A percentile compares a stretch with the other conserved stretches of the same genome.
These are phyloP conservation scores for Empidonax traillii DNA, from an alignment of 2,113 vertebrate genomes.

Conservation along the genomic window DNA sequence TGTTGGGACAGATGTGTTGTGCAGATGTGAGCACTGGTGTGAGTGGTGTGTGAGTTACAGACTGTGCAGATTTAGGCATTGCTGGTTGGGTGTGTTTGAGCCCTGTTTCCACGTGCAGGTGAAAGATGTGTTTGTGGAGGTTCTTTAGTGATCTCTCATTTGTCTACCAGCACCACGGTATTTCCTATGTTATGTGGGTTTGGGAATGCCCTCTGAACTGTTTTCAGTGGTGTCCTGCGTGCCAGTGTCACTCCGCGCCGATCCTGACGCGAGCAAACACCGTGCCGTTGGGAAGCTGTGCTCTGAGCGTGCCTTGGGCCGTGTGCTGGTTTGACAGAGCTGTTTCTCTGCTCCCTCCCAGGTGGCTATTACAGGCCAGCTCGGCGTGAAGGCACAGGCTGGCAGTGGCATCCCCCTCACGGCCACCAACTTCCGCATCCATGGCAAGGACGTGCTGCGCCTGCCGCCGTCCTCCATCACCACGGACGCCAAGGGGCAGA, in stretches of 20 bases:
- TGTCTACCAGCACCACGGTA: not conserved
- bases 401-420: constrained; percentile 86
- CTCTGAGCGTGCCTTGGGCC: not conserved
- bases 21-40: not conserved
- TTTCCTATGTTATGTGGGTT: not conserved
- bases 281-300: not conserved
- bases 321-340: not conserved
- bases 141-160: not conserved
- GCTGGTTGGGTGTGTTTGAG: not conserved
- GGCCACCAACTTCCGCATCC: constrained; percentile 92
- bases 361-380: constrained; percentile 94
- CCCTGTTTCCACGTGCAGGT: accelerated
- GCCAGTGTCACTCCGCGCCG: not conserved
- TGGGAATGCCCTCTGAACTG: not conserved
- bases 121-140: not conserved
- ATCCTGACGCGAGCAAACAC: not conserved
- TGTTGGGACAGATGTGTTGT: not conserved
- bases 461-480: constrained; percentile 95
- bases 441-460: constrained; percentile 94
- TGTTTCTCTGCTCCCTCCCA: constrained; percentile 26
- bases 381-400: constrained; percentile 86
- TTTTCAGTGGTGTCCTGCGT: not conserved
- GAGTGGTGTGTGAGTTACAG: not conserved
- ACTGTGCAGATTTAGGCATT: not conserved
- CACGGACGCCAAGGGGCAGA: constrained; percentile 94